A percentile compares a stretch with the other conserved stretches of the same genome.
Evolutionary conservation across 2,113 vertebrate species (phyloP).

Genomic region (Pica pica): DNA sequence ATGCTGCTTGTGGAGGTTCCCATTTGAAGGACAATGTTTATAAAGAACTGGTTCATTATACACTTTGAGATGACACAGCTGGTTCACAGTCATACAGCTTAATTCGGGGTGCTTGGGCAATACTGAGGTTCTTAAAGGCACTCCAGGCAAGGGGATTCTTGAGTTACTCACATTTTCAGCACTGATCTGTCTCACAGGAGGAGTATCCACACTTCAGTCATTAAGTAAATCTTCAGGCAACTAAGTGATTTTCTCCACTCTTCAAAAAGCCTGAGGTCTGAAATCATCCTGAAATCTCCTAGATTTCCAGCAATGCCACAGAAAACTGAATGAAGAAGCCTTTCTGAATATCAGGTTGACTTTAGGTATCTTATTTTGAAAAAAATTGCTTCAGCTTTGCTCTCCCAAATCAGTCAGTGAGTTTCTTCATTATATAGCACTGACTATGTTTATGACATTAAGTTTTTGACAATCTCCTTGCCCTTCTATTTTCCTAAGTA

Average conservation of each 20-base stretch:
- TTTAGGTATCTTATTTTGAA: background rate
- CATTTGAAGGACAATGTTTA: background rate
- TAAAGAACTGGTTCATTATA: background rate
- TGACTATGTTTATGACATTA: background rate
- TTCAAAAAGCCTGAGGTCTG: background rate
- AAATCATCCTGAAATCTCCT: background rate
- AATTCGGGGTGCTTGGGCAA: background rate
- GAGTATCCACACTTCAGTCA: background rate
- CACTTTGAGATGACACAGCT: background rate
- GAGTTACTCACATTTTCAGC: background rate
- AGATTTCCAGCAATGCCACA: background rate
- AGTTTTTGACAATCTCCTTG: background rate
- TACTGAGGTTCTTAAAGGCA: fast-evolving
- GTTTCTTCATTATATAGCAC: background rate
- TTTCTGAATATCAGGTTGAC: background rate
- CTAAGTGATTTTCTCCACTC: background rate
- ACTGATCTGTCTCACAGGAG: background rate
- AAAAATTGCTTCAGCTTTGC: background rate
- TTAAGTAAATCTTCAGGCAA: background rate
- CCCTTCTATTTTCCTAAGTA: background rate
- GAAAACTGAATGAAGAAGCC: background rate
- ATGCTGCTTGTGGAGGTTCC: background rate
- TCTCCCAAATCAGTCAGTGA: background rate
- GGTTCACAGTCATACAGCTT: background rate
- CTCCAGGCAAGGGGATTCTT: background rate